Base-by-base conservation (phyloP, 2,888 invertebrate genomes). In the Bellardia bayeri region DNA sequence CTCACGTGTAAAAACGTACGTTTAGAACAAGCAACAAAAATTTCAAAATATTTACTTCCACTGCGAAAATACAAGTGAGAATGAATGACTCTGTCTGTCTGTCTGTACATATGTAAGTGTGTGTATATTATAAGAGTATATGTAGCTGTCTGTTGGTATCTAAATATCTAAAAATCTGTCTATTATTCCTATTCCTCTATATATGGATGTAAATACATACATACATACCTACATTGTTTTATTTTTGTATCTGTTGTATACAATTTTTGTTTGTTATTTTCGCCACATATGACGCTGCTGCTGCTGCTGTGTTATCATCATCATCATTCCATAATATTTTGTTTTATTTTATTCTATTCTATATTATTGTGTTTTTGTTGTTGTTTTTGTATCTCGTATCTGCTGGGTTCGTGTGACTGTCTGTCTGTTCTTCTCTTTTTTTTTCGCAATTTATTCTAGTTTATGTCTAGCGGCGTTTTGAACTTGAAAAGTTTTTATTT, bases 401-500 rank as follows among this genome's bases (percentile, higher is more conserved):
- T 63, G 3, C 16, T 4, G n/a, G 37, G n/a, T 7, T 45, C 9
- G 0, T 45, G 58, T 13, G 54, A 71, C 16, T 72, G 16, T 74
- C 37, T 74, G 40, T 63, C n/a, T 66, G 11, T 51, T 30, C 71
- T 14, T 56, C 58, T 78, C 3, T 51, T 78, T 76, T 64, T n/a
- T 23, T 51, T 74, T 71, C 51, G 66, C 78, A 83, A 63, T 86
- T 66, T 83, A 78, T 84, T 66, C 79, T 68, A 82, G 71, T 83
- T 64, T 88, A 63, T 79, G 85, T 75, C 76, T 82, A 83, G 88
- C 88, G 88, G 89, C 88, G 80, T 86, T 89, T 88, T 89, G 89
- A 89, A 89, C 89, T 89, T 89, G 89, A 89, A 89, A 87, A 85
- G 40, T 11, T 86, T 86, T 78, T 83, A 76, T 68, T 42, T 69